Percentiles rank a stretch among this genome's conserved stretches.
Evolutionary conservation across 1,140 invertebrate genomes (phyloP).

Genomic region (Ostrea denselamellosa): DNA sequence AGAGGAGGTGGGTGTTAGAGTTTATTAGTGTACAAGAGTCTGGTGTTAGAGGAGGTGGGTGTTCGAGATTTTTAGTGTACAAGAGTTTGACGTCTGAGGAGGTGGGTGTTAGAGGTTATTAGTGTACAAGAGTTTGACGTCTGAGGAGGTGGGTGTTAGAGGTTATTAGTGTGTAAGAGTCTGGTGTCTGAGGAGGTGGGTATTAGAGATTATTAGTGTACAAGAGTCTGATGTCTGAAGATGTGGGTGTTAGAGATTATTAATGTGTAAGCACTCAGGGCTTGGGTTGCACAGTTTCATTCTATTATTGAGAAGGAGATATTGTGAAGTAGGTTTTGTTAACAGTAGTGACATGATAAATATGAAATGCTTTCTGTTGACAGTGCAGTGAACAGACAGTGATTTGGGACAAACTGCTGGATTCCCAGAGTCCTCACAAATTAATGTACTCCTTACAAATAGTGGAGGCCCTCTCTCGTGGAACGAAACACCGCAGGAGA

Average conservation of each 20-base stretch:
- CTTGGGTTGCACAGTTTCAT: too few relatives aligned
- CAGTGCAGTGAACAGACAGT: constrained; percentile 54
- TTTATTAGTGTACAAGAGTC: constrained; percentile 82
- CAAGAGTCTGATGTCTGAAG: constrained; percentile 78
- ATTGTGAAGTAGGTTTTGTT: too few relatives aligned
- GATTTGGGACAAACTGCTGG: constrained; percentile 86
- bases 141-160: constrained; percentile 55
- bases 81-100: constrained; percentile 78
- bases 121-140: constrained; percentile 82
- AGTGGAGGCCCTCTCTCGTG: constrained; percentile 86
- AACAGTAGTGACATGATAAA: neutral
- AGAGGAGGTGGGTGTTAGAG: constrained; percentile 55
- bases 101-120: constrained; percentile 38
- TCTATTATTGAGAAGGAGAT: too few relatives aligned
- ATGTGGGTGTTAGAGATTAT: constrained; percentile 46
- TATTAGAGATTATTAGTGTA: constrained; percentile 79
- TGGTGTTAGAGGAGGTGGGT: constrained; percentile 65
- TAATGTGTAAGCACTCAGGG: too few relatives aligned
- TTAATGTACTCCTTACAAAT: constrained; percentile 97
- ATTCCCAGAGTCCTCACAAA: constrained; percentile 93
- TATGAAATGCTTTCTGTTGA: neutral
- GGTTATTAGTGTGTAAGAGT: constrained; percentile 77
- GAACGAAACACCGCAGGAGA: constrained; percentile 78
- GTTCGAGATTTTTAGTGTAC: constrained; percentile 79
- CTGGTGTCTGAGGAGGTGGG: constrained; percentile 66